These are phyloP conservation scores for Exaiptasia diaphana DNA, from an alignment of 64 coral and sea anemone species.

Conservation along the genomic window DNA sequence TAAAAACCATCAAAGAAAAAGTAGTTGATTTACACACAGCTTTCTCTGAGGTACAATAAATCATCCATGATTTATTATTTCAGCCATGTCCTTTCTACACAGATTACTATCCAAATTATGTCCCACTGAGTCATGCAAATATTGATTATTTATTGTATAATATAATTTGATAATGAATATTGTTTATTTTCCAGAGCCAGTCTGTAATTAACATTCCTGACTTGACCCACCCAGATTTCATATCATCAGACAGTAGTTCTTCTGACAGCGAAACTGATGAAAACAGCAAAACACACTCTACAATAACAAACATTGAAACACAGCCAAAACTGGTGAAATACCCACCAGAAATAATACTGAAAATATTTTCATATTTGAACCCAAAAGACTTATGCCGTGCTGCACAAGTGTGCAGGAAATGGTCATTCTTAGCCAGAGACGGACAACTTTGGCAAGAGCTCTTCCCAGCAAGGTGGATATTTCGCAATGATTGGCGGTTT, in stretches of 20 bases:
- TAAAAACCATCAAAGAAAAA: slow-evolving; percentile 68
- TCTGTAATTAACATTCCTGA: too few species aligned
- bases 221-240: too few species aligned
- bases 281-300: not conserved
- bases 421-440: slow-evolving; percentile 75
- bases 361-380: slow-evolving; percentile 86
- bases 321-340: not conserved
- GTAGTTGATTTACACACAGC: slow-evolving; percentile 67
- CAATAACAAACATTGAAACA: not conserved
- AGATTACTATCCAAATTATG: too few species aligned
- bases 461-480: slow-evolving; percentile 91
- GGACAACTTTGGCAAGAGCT: slow-evolving; percentile 83
- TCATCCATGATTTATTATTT: too few species aligned
- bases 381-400: slow-evolving; percentile 83
- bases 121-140: too few species aligned
- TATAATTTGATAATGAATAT: too few species aligned
- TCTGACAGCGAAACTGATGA: not conserved
- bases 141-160: too few species aligned
- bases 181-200: too few species aligned
- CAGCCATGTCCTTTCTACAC: too few species aligned
- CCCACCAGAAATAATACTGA: slow-evolving; percentile 70
- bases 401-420: slow-evolving; percentile 68
- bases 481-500: slow-evolving; percentile 82
- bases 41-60: slow-evolving; percentile 55
- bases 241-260: not conserved